These are phyloP conservation scores for Halichondria panicea DNA, from an alignment of 37 sponge, comb jelly and placozoan genomes.

Conservation along the genomic window DNA sequence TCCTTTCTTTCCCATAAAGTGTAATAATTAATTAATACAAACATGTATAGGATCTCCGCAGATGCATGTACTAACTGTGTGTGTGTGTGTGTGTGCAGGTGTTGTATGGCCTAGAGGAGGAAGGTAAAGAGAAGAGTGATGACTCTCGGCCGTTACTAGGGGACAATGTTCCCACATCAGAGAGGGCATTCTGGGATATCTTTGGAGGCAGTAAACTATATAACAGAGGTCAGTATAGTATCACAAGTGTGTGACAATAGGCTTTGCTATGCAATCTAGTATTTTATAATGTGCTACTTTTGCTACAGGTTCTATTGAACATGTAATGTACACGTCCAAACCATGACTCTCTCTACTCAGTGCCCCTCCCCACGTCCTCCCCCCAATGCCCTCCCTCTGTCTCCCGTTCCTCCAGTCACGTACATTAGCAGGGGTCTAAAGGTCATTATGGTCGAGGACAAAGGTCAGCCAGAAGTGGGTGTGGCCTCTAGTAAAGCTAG, in stretches of 20 bases:
- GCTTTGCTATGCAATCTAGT: not conserved
- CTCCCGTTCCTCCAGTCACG: constrained; percentile 23
- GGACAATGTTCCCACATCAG: constrained; percentile 36
- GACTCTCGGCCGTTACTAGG: constrained; percentile 17
- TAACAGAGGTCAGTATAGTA: not conserved
- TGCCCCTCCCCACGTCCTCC: constrained; percentile 65
- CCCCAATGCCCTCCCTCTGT: constrained; percentile 53
- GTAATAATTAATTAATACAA: too few species aligned
- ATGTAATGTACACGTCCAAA: not conserved
- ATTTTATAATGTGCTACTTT: not conserved
- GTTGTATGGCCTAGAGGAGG: too few species aligned
- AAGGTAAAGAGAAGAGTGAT: constrained; percentile 14
- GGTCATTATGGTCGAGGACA: too few species aligned
- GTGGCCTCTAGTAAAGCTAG: too few species aligned
- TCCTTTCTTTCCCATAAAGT: too few species aligned
- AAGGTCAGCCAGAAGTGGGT: too few species aligned
- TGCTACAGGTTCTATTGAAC: not conserved
- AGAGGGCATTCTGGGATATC: too few species aligned
- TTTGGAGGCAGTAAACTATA: too few species aligned
- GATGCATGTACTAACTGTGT: too few species aligned
- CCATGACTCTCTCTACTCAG: constrained; percentile 18
- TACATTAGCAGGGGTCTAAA: constrained; percentile 20
- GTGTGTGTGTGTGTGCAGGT: too few species aligned
- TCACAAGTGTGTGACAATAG: not conserved
- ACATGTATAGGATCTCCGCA: too few species aligned